Evolutionary conservation across 2,797 vertebrate species (phyloP).

Genomic region (Urosaurus nigricauda): DNA sequence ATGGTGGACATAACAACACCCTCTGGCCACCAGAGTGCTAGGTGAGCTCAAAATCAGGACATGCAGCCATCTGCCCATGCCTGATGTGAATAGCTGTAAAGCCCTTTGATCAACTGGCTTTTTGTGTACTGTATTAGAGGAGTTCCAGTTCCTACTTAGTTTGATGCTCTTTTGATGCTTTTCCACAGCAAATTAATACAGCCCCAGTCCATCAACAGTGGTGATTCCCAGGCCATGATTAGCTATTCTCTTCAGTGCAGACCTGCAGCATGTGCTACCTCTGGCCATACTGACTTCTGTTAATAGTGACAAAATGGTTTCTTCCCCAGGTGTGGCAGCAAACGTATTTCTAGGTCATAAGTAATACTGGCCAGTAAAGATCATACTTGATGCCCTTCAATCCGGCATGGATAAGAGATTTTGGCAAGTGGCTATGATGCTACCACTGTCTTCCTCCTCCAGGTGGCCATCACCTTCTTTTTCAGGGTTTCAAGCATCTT

Average conservation of each 20-base stretch:
- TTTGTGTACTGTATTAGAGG: neutral
- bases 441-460: neutral
- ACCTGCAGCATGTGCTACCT: neutral
- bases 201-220: neutral
- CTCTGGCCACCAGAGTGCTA: too few species aligned
- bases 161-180: neutral
- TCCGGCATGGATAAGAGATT: neutral
- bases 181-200: neutral
- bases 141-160: too few species aligned
- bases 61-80: too few species aligned
- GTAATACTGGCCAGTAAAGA: neutral
- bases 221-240: neutral
- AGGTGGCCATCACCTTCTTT: neutral
- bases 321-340: too few species aligned
- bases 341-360: neutral
- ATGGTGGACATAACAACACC: too few species aligned
- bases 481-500: neutral
- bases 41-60: too few species aligned
- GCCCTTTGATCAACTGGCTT: neutral
- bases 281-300: neutral
- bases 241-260: neutral
- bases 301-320: neutral
- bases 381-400: neutral
- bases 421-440: neutral
- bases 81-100: too few species aligned